Conservation (phyloP, 2,113 vertebrate species). For the Dolichotis patagonum region DNA sequence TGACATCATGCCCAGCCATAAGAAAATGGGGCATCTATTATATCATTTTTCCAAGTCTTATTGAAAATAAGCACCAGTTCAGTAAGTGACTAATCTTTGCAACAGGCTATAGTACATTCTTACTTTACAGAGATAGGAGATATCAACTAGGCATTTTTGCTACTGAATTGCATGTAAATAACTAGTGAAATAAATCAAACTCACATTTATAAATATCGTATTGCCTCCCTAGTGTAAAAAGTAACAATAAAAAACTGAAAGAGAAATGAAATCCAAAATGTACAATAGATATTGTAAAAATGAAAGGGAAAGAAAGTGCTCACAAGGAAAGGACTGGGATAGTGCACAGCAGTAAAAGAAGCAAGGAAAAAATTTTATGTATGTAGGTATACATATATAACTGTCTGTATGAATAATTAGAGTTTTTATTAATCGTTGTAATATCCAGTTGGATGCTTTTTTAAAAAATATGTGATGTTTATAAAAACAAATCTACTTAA, state of each 20-base stretch:
- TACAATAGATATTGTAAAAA: too few relatives aligned
- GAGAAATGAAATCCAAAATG: too few relatives aligned
- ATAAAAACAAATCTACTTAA: background rate
- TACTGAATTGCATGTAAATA: background rate
- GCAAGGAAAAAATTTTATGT: too few relatives aligned
- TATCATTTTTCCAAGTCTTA: background rate
- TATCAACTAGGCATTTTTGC: background rate
- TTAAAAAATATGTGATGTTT: background rate
- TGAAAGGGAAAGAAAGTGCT: too few relatives aligned
- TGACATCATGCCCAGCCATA: background rate
- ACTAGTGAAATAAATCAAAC: background rate
- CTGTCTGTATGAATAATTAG: background rate
- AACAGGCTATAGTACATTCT: background rate
- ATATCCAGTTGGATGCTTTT: background rate
- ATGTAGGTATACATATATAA: too few relatives aligned
- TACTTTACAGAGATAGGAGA: background rate
- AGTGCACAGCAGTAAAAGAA: too few relatives aligned
- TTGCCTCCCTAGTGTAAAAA: too few relatives aligned
- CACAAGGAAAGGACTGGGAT: too few relatives aligned
- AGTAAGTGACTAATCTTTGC: background rate
- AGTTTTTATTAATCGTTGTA: background rate
- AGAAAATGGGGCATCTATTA: background rate
- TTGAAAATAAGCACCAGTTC: background rate
- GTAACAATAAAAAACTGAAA: too few relatives aligned
- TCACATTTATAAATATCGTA: too few relatives aligned